Conservation (phyloP, 2,888 invertebrate genomes). For the Hypsopygia costalis region DNA sequence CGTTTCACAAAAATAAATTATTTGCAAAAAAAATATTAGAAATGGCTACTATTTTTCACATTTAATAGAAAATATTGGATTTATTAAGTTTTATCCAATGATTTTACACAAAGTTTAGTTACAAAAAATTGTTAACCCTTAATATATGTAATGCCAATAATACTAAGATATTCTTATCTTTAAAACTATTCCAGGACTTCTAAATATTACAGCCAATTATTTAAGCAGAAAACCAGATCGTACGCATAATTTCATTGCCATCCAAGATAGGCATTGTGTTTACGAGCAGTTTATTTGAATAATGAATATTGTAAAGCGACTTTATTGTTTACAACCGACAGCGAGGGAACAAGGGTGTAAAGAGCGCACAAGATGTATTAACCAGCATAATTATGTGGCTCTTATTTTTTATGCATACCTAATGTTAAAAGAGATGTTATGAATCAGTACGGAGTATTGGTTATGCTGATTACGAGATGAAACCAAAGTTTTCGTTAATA, state of each 20-base stretch:
- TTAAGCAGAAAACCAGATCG: slow-evolving; percentile 2
- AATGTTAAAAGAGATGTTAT: slow-evolving; percentile 9
- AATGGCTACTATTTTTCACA: background rate
- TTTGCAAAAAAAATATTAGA: no score
- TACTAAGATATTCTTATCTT: no score
- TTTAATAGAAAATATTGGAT: no score
- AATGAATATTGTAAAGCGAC: slow-evolving; percentile 10
- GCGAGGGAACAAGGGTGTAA: slow-evolving; percentile 1
- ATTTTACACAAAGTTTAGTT: no score
- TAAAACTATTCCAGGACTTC: no score
- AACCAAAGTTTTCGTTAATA: no score
- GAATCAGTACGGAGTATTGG: slow-evolving; percentile 6
- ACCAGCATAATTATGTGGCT: slow-evolving; percentile 6
- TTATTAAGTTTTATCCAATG: no score
- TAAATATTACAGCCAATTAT: background rate
- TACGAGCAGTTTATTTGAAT: slow-evolving; percentile 11
- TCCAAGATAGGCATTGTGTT: slow-evolving; percentile 9
- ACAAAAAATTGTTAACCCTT: no score
- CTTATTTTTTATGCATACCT: slow-evolving; percentile 7
- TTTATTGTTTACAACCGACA: slow-evolving; percentile 11
- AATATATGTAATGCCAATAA: no score
- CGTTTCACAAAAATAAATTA: no score
- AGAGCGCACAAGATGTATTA: slow-evolving; percentile 1
- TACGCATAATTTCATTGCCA: slow-evolving; percentile 6
- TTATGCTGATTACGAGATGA: background rate